Conservation (phyloP, 2,797 vertebrate genomes). For the Geotrypetes seraphini region DNA sequence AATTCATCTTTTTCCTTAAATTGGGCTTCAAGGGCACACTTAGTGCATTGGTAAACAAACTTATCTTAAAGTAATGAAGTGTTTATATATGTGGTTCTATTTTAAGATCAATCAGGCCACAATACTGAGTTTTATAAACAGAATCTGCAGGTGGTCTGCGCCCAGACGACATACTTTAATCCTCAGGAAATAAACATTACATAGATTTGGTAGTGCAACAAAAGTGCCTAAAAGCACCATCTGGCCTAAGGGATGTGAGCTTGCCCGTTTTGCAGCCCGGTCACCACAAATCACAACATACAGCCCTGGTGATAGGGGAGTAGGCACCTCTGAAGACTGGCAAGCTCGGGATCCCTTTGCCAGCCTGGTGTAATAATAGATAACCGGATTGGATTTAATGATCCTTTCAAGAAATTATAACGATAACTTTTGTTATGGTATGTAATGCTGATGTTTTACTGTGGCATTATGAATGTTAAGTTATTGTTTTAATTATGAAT, state of each 20-base stretch:
- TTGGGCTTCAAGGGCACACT: too few species aligned
- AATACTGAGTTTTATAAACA: conserved; percentile 64
- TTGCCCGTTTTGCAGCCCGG: conserved; percentile 12
- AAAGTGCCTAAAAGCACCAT: conserved; percentile 33
- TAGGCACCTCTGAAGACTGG: conserved; percentile 45
- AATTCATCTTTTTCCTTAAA: too few species aligned
- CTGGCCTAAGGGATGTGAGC: conserved; percentile 32
- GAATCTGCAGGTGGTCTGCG: conserved; percentile 71
- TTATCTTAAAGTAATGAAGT: conserved; percentile 45
- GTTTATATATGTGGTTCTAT: conserved; percentile 43
- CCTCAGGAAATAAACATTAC: conserved; percentile 39
- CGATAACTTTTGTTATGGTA: too few species aligned
- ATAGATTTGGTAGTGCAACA: conserved; percentile 20
- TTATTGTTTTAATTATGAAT: too few species aligned
- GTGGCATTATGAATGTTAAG: too few species aligned
- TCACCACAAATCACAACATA: conserved; percentile 47
- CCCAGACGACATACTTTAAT: conserved; percentile 47
- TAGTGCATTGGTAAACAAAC: too few species aligned
- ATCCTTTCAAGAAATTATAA: too few species aligned
- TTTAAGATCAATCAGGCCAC: conserved; percentile 42
- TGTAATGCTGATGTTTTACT: too few species aligned
- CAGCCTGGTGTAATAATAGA: too few species aligned
- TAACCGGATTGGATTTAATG: too few species aligned
- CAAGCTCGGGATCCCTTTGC: conserved; percentile 32
- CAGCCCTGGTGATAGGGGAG: conserved; percentile 50